phyloP scores from a whole-genome alignment of 2,797 vertebrate genomes.

The Manis pentadactyla region DNA sequence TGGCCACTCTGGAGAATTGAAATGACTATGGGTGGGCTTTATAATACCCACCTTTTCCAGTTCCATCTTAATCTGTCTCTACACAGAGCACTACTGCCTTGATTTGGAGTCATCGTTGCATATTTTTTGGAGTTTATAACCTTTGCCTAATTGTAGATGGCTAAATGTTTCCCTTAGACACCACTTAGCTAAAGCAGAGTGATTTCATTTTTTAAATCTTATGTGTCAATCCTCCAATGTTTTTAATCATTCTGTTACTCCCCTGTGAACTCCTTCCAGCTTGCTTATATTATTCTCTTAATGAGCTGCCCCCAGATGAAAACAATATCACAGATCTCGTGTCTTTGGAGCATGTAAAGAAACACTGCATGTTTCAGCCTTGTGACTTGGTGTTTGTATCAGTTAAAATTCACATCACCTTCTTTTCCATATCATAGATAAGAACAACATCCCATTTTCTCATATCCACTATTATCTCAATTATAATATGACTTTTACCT shows the following conservation, averaged over 20 bases:
- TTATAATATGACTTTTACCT: background rate
- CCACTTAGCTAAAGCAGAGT: conserved; percentile 38
- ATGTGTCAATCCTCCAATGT: background rate
- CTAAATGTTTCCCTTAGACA: background rate
- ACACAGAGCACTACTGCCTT: background rate
- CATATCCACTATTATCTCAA: background rate
- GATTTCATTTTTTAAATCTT: conserved; percentile 62
- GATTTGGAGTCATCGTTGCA: background rate
- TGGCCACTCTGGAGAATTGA: too few relatives aligned
- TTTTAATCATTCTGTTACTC: conserved; percentile 35
- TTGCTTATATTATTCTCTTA: conserved; percentile 49
- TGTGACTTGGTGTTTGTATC: background rate
- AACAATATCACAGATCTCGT: background rate
- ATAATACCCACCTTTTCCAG: background rate
- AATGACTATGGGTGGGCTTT: background rate
- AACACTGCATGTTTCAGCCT: background rate
- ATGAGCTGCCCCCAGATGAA: conserved; percentile 44
- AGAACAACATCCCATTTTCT: background rate
- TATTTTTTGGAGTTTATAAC: conserved; percentile 55
- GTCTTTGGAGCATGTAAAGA: background rate
- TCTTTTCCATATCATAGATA: background rate
- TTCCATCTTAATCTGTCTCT: background rate
- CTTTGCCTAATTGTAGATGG: conserved; percentile 7
- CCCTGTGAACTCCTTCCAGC: background rate
- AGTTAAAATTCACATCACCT: conserved; percentile 52